phyloP scores from a whole-genome alignment of 2,113 vertebrate genomes.

The Barnardius zonarius region DNA sequence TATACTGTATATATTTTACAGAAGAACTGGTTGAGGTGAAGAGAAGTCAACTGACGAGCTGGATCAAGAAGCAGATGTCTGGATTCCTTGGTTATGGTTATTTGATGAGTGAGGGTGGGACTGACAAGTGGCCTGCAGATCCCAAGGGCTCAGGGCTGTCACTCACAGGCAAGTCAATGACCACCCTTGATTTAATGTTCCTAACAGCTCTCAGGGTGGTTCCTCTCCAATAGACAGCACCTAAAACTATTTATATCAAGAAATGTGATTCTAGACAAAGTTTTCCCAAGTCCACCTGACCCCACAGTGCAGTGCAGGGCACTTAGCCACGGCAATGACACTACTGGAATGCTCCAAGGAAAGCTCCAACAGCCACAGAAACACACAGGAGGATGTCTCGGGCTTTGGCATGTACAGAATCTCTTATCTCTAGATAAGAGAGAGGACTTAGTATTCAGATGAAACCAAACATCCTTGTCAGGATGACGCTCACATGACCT shows the following conservation, averaged over 20 bases:
- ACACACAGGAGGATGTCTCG: neutral
- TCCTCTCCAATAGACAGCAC: neutral
- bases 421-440: neutral
- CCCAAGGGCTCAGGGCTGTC: neutral
- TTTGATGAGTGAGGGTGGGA: rapidly evolving
- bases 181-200: neutral
- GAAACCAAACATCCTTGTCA: slow-evolving; percentile 47
- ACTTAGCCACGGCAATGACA: neutral
- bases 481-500: slow-evolving; percentile 30
- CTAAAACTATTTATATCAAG: neutral
- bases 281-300: neutral
- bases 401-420: neutral
- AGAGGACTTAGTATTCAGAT: neutral
- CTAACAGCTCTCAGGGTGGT: neutral
- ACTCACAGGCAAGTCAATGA: rapidly evolving
- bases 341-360: neutral
- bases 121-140: neutral
- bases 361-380: neutral
- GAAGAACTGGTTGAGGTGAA: neutral
- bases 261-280: neutral
- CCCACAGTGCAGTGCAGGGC: neutral
- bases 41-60: neutral
- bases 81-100: neutral
- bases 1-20: neutral
- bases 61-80: neutral